These are phyloP conservation scores for Macrophya annulata DNA, from an alignment of 2,888 invertebrate genomes.

Conservation along the genomic window DNA sequence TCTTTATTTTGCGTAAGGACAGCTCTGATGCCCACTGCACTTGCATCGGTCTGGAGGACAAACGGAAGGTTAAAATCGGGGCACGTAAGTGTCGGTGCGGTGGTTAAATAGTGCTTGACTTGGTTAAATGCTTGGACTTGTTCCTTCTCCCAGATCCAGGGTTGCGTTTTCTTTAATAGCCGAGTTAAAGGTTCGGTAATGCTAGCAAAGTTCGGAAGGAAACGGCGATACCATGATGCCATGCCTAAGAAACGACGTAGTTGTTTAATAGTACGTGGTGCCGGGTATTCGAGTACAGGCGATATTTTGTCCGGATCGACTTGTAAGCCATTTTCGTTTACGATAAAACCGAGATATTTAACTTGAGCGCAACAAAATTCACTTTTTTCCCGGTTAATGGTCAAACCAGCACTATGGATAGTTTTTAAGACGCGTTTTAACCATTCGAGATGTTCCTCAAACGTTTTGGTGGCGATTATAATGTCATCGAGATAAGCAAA, in stretches of 20 bases:
- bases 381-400: constrained; percentile 62
- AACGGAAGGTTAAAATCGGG: constrained; percentile 28
- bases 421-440: constrained; percentile 61
- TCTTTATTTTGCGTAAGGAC: constrained; percentile 63
- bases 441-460: constrained; percentile 63
- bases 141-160: neutral
- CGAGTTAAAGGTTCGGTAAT: neutral
- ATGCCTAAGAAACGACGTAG: constrained; percentile 63
- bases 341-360: constrained; percentile 58
- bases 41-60: constrained; percentile 61
- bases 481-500: constrained; percentile 68
- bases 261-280: constrained; percentile 58
- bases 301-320: constrained; percentile 17
- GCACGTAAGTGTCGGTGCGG: neutral
- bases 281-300: constrained; percentile 23
- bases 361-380: constrained; percentile 63
- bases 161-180: neutral
- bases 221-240: constrained; percentile 60
- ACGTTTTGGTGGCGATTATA: constrained; percentile 60
- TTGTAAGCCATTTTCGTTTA: constrained; percentile 13
- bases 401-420: constrained; percentile 59
- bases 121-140: neutral
- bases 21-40: constrained; percentile 58
- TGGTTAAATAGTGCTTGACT: neutral
- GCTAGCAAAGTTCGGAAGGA: constrained; percentile 16